phyloP scores from a whole-genome alignment of 1,140 invertebrate species.

The Drosophila watanabei region DNA sequence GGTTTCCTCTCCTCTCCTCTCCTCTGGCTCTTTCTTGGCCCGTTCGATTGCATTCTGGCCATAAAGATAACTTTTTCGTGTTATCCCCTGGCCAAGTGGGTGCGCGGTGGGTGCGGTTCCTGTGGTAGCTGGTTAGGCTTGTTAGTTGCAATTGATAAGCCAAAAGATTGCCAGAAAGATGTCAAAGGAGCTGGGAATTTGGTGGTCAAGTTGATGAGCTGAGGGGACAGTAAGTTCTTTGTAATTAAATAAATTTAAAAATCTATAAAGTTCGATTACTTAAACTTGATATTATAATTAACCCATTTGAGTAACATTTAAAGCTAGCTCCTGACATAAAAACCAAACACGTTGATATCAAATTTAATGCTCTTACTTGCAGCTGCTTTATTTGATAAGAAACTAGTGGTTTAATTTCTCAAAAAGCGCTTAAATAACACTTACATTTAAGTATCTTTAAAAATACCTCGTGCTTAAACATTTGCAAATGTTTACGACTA shows the following conservation, averaged over 20 bases:
- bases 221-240: not conserved
- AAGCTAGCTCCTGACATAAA: not conserved
- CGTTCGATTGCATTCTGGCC: slow-evolving; percentile 60
- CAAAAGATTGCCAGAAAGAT: slow-evolving; percentile 15
- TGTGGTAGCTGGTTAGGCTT: slow-evolving; percentile 63
- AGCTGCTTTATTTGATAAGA: slow-evolving; percentile 5
- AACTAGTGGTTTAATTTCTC: slow-evolving; percentile 2
- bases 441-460: not conserved
- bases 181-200: slow-evolving; percentile 1
- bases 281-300: not conserved
- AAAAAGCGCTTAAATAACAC: not conserved
- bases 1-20: slow-evolving; percentile 26
- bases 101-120: slow-evolving; percentile 41
- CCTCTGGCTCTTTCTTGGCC: slow-evolving; percentile 4
- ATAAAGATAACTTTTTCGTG: slow-evolving; percentile 65
- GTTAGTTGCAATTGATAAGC: slow-evolving; percentile 60
- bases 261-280: not conserved
- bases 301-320: not conserved
- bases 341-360: not conserved
- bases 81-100: slow-evolving; percentile 22
- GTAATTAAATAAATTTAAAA: not conserved
- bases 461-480: slow-evolving; percentile 2
- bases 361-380: not conserved
- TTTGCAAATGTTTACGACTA: slow-evolving; percentile 9
- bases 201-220: not conserved